Evolutionary conservation across 2,113 vertebrate species (phyloP), one percentile per base, ranked within the genome.

Genomic region (Callorhinus ursinus): DNA sequence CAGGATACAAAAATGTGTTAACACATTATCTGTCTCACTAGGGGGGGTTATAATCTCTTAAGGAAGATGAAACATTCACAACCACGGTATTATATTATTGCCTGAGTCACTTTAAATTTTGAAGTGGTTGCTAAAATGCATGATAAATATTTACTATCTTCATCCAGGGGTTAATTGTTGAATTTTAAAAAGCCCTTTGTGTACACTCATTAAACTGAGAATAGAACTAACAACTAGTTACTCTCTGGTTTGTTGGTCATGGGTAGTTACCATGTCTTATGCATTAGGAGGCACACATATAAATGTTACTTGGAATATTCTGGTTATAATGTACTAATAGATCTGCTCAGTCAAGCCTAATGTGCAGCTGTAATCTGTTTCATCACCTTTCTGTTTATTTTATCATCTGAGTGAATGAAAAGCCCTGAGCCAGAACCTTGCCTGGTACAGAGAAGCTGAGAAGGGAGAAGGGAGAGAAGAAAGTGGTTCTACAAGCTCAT

Each of bases 81-180:
- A 46, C 10, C 5, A 69, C 13, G 46, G n/a, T 6, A 31, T 55
- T 39, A 22, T 33, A 49, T 51, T 51, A 72, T 39, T 74, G n/a
- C 42, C 42, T 79, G 1, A n/a, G 15, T 89, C 79, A 53, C 46
- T 94, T 95, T 65, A 87, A 51, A 67, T 84, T 93, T 81, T 93
- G 15, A 95, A 91, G 77, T n/a, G 31, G 71, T 3, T 76, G 61
- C 42, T 69, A 80, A 95, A 93, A 85, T 55, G 22, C 88, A 7
- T 61, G n/a, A 55, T 31, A 53, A 2, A 15, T 92, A 84, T 77
- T 93, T 63, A 31, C 74, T 82, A 69, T 86, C 59, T 49, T 65
- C 39, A 76, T n/a, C 31, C 39, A 76, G 55, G 21, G 72, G 19
- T 46, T 79, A 53, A 46, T 21, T 65, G 36, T n/a, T 77, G 21